These are phyloP conservation scores for Cosmorhoe ocellata DNA, from an alignment of 2,888 invertebrate species.

Conservation along the genomic window DNA sequence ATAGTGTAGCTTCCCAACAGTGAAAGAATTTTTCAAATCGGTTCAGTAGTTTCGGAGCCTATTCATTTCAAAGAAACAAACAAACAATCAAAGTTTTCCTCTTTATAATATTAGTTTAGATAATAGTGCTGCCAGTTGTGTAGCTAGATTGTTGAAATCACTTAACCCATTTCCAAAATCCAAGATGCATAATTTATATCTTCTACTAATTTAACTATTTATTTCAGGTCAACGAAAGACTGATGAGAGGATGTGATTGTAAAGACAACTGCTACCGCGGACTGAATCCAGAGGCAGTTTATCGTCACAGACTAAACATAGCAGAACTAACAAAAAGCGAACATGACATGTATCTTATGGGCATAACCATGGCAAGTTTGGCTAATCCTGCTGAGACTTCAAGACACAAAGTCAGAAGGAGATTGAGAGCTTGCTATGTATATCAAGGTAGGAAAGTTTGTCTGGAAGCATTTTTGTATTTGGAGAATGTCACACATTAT, in stretches of 20 bases:
- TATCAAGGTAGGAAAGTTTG: slow-evolving; percentile 90
- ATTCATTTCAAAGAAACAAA: too few species aligned
- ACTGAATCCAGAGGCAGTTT: slow-evolving; percentile 88
- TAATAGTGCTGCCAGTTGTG: too few species aligned
- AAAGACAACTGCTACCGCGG: slow-evolving; percentile 89
- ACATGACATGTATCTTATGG: slow-evolving; percentile 93
- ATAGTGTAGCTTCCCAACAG: too few species aligned
- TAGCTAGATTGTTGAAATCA: too few species aligned
- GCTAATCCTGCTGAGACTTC: slow-evolving; percentile 88
- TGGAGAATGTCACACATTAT: slow-evolving; percentile 91
- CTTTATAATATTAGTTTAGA: too few species aligned
- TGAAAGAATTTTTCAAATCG: too few species aligned
- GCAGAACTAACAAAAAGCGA: slow-evolving; percentile 91
- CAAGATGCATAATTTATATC: too few species aligned
- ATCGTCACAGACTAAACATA: slow-evolving; percentile 88
- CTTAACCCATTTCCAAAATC: too few species aligned
- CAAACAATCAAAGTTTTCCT: too few species aligned
- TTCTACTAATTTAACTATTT: slow-evolving; percentile 5
- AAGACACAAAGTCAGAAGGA: slow-evolving; percentile 87
- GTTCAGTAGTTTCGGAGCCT: too few species aligned
- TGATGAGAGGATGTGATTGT: slow-evolving; percentile 89
- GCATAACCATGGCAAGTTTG: slow-evolving; percentile 91
- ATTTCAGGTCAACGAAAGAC: slow-evolving; percentile 85
- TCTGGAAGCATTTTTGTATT: slow-evolving; percentile 89
- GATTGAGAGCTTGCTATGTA: slow-evolving; percentile 88